Percentiles rank a stretch among this genome's conserved stretches.
These are phyloP conservation scores for Drosophila birchii DNA, from an alignment of 2,888 invertebrate species.

Conservation along the genomic window DNA sequence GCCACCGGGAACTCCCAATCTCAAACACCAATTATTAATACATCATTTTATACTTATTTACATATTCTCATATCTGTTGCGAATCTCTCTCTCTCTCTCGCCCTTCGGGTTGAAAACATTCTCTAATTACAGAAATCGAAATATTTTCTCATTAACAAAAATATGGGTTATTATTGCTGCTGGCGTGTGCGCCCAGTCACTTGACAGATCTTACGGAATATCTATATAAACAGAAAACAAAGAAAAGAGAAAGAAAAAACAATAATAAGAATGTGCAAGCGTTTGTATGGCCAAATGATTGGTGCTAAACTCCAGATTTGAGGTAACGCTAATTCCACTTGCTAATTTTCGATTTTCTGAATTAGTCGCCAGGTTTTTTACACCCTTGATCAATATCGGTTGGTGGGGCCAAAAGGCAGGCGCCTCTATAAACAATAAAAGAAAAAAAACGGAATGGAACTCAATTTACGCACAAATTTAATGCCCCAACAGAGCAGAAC, in stretches of 20 bases:
- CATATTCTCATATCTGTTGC: constrained; percentile 16
- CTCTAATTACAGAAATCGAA: constrained; percentile 22
- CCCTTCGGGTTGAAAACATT: constrained; percentile 3
- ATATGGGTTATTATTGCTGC: constrained; percentile 35
- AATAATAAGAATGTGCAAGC: constrained; percentile 14
- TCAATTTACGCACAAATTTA: constrained; percentile 40
- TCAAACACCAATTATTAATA: background rate
- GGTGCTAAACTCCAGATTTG: constrained; percentile 60
- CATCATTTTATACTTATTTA: constrained; percentile 10
- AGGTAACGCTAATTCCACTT: constrained; percentile 62
- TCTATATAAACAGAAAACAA: constrained; percentile 5
- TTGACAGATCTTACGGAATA: constrained; percentile 44
- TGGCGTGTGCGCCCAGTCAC: constrained; percentile 60
- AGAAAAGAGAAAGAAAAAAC: background rate
- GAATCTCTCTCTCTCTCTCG: background rate
- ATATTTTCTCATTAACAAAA: constrained; percentile 38
- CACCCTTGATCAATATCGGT: constrained; percentile 28
- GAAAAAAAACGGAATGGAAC: constrained; percentile 29
- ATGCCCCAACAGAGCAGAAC: constrained; percentile 43
- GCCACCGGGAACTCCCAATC: constrained; percentile 19
- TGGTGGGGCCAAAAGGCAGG: background rate
- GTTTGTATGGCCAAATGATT: constrained; percentile 29
- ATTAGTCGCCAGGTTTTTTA: constrained; percentile 49
- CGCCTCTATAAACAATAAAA: constrained; percentile 15
- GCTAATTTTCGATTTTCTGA: constrained; percentile 60